A percentile compares a stretch with the other conserved stretches of the same genome.
Evolutionary conservation across 2,888 invertebrate species (phyloP).

Genomic region (Lasioglossum villosulum): DNA sequence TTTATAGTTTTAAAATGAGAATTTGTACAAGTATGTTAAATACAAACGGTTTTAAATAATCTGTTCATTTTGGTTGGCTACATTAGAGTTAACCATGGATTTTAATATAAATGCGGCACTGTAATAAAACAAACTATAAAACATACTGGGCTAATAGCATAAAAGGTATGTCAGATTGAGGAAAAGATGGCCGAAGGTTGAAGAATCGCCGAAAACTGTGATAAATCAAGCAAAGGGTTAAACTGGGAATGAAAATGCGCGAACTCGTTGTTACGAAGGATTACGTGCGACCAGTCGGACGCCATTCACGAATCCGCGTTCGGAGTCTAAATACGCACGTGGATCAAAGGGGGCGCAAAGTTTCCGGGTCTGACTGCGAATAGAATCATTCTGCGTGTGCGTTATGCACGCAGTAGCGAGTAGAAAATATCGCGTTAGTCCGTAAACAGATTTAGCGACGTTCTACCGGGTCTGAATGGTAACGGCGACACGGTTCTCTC

Average conservation of each 20-base stretch:
- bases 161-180: background rate
- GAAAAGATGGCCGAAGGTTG: background rate
- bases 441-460: constrained; percentile 50
- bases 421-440: constrained; percentile 40
- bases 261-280: background rate
- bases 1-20: too few relatives aligned
- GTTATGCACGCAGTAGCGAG: constrained; percentile 26
- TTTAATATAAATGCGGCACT: background rate
- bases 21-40: too few relatives aligned
- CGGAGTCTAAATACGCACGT: constrained; percentile 4
- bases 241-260: background rate
- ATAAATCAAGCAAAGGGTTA: background rate
- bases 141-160: background rate
- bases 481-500: constrained; percentile 21
- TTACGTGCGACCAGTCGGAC: background rate
- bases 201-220: background rate
- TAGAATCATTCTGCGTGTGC: constrained; percentile 25
- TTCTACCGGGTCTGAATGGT: constrained; percentile 38
- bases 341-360: background rate
- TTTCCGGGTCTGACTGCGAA: constrained; percentile 36
- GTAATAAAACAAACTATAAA: background rate
- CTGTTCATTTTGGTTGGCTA: too few relatives aligned
- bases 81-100: background rate
- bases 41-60: too few relatives aligned
- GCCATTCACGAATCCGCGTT: background rate